A percentile compares a stretch with the other conserved stretches of the same genome.
These are phyloP conservation scores for Callyntrura sp. DNA, from an alignment of 2,888 invertebrate species.

Conservation along the genomic window DNA sequence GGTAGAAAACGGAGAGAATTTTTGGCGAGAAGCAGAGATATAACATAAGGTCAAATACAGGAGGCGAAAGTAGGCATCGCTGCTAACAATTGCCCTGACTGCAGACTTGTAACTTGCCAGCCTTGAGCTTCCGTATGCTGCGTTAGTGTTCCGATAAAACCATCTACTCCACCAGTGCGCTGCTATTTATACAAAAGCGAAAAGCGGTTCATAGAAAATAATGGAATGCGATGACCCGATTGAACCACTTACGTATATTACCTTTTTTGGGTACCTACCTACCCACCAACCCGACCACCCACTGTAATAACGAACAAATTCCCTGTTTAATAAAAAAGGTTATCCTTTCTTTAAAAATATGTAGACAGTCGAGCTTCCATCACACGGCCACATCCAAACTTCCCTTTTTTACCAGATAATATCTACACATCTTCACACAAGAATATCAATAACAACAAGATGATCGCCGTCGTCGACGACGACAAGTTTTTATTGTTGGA, in stretches of 20 bases:
- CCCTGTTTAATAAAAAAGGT: not conserved
- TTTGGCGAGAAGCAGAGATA: too few relatives aligned
- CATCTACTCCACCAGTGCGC: not conserved
- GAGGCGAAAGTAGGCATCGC: not conserved
- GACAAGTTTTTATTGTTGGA: slow-evolving; percentile 37
- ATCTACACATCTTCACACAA: not conserved
- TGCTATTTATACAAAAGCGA: not conserved
- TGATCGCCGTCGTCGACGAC: not conserved
- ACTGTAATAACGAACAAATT: not conserved
- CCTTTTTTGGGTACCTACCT: slow-evolving; percentile 3
- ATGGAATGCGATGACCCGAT: slow-evolving; percentile 56
- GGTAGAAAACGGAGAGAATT: not conserved
- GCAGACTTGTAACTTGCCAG: not conserved
- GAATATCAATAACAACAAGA: not conserved
- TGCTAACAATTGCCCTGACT: not conserved
- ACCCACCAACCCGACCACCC: not conserved
- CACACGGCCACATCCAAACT: not conserved
- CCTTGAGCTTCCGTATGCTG: not conserved
- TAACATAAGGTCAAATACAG: slow-evolving; percentile 1
- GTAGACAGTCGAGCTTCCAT: not conserved
- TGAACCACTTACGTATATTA: slow-evolving; percentile 57
- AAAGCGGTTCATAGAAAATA: not conserved
- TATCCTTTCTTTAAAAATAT: not conserved
- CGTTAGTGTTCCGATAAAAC: not conserved
- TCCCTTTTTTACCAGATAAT: not conserved